Evolutionary conservation across 2,113 vertebrate genomes (phyloP).

Genomic region (Axis porcinus): DNA sequence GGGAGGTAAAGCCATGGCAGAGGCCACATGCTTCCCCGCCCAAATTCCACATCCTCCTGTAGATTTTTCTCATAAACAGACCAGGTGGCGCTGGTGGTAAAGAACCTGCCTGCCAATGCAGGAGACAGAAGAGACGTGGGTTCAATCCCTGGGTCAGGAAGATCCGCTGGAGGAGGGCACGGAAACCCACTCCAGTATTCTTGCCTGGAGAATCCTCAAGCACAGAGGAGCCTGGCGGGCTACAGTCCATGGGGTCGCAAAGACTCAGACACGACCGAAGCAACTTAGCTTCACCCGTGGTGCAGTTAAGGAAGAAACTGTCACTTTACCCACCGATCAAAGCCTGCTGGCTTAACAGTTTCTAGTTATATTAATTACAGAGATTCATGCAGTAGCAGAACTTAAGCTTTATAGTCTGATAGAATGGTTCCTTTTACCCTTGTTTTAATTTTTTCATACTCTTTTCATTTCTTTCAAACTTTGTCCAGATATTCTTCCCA

Average conservation of each 20-base stretch:
- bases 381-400: background rate
- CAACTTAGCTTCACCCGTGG: fast-evolving
- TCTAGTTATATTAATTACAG: background rate
- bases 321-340: background rate
- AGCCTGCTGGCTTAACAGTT: background rate
- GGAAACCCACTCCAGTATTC: background rate
- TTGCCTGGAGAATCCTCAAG: background rate
- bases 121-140: background rate
- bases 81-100: background rate
- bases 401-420: background rate
- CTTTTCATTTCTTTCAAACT: background rate
- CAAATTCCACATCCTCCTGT: background rate
- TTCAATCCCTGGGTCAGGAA: background rate
- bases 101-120: background rate
- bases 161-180: background rate
- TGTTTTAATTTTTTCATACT: background rate
- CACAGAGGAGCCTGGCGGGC: background rate
- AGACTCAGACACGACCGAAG: background rate
- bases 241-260: fast-evolving
- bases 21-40: background rate
- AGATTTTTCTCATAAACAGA: background rate
- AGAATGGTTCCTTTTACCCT: background rate
- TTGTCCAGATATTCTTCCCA: background rate
- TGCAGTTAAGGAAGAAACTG: background rate
- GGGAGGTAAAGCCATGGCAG: background rate